Conservation (phyloP, 2,888 invertebrate species). For the Pelosia muscerda region DNA sequence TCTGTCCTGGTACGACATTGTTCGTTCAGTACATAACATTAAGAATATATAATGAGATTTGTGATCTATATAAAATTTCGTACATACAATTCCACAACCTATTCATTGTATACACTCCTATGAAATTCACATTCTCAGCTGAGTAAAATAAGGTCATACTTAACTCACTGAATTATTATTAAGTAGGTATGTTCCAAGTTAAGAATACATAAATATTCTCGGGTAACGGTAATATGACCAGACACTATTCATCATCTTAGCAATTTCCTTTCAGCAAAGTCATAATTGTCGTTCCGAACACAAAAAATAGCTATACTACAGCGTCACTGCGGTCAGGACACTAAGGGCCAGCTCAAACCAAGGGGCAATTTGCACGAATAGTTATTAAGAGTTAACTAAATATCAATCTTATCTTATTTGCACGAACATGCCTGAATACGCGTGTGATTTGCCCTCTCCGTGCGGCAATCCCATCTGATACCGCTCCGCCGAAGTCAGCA, state of each 20-base stretch:
- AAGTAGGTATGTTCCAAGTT: neutral
- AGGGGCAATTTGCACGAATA: too few species aligned
- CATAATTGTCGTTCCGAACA: neutral
- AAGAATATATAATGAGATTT: neutral
- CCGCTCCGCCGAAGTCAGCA: too few species aligned
- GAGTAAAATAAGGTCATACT: neutral
- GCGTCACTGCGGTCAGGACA: neutral
- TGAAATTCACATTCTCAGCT: too few species aligned
- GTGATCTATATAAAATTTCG: neutral
- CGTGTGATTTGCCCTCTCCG: too few species aligned
- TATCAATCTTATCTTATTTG: too few species aligned
- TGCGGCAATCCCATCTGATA: too few species aligned
- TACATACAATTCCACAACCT: too few species aligned
- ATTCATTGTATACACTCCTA: too few species aligned
- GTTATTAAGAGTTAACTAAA: too few species aligned
- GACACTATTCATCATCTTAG: neutral
- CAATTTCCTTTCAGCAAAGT: neutral
- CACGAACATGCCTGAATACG: too few species aligned
- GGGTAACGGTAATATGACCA: neutral
- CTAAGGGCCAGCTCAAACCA: too few species aligned
- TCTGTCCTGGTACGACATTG: neutral
- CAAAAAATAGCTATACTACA: neutral
- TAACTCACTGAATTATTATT: neutral
- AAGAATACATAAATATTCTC: neutral
- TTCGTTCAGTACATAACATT: neutral